Evolutionary conservation across 2,888 invertebrate genomes (phyloP).

Genomic region (Philonicus albiceps): DNA sequence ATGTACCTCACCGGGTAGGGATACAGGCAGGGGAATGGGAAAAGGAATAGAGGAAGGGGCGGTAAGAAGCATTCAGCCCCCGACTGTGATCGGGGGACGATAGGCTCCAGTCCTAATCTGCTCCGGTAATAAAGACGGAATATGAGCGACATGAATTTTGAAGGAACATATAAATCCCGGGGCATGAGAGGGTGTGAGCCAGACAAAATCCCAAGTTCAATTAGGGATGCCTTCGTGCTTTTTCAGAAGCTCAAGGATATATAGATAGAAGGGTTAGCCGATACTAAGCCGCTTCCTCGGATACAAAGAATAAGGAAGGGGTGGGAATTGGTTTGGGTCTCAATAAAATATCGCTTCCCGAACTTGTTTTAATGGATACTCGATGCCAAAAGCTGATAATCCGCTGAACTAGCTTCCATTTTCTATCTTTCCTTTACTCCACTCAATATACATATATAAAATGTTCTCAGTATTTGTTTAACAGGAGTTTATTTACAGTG

Average conservation of each 20-base stretch:
- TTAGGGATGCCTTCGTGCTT: not conserved
- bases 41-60: not conserved
- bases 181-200: not conserved
- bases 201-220: not conserved
- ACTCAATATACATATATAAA: conserved; percentile 60
- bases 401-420: not conserved
- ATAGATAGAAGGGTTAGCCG: not conserved
- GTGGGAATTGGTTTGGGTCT: not conserved
- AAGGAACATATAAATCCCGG: conserved; percentile 15
- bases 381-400: conserved; percentile 5
- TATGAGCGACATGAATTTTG: conserved; percentile 28
- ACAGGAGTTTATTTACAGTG: conserved; percentile 71
- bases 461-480: conserved; percentile 69
- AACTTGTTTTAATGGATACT: not conserved
- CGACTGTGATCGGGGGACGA: not conserved
- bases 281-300: not conserved
- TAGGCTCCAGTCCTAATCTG: not conserved
- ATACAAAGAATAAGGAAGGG: not conserved
- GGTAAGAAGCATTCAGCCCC: not conserved
- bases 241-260: not conserved
- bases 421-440: not conserved
- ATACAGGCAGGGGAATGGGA: not conserved
- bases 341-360: not conserved
- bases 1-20: conserved; percentile 29
- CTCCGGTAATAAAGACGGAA: conserved; percentile 15